Percentiles rank a stretch among this genome's conserved stretches.
These are phyloP conservation scores for Harpagoxenus sublaevis DNA, from an alignment of 2,888 invertebrate species.

Conservation along the genomic window DNA sequence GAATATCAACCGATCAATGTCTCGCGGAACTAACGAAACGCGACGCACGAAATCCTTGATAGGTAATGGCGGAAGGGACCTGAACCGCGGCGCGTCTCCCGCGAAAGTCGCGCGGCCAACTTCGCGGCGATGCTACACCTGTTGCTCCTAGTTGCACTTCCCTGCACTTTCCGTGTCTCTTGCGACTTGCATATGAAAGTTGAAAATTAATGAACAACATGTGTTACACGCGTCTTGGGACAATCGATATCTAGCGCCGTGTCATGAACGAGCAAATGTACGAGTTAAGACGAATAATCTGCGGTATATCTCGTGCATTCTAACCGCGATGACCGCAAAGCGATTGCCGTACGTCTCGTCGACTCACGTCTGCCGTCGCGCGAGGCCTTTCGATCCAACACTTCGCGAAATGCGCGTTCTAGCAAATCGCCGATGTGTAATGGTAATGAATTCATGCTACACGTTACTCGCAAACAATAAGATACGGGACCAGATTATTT, in stretches of 20 bases:
- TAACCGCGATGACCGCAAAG: background rate
- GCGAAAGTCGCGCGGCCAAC: background rate
- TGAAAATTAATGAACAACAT: background rate
- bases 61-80: background rate
- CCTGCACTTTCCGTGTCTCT: background rate
- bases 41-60: background rate
- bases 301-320: background rate
- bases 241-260: background rate
- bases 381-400: background rate
- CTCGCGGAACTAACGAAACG: background rate
- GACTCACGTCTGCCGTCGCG: background rate
- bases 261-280: background rate
- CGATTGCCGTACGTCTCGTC: background rate
- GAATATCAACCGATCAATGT: background rate
- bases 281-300: background rate
- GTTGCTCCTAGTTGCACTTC: constrained; percentile 12
- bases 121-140: constrained; percentile 16
- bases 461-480: background rate
- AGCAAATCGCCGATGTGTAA: background rate
- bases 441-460: background rate
- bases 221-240: background rate
- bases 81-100: no score
- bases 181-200: background rate
- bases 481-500: background rate
- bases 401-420: background rate